Conservation (phyloP, 1,140 invertebrate species). For the Drosophila fuyamai region DNA sequence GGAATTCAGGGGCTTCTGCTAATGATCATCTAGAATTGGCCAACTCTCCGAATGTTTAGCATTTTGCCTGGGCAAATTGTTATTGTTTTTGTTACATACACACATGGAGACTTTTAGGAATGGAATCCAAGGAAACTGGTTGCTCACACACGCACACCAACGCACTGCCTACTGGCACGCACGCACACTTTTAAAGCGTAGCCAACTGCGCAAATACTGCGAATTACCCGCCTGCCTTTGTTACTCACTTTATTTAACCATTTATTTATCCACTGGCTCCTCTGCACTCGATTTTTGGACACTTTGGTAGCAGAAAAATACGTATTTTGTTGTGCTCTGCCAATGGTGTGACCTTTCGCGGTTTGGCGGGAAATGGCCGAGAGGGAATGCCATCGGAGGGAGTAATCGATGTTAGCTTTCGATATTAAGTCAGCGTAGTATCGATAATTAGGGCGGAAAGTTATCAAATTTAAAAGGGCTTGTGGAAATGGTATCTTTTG, state of each 20-base stretch:
- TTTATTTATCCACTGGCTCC: slow-evolving; percentile 27
- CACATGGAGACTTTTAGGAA: slow-evolving; percentile 24
- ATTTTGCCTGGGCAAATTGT: slow-evolving; percentile 53
- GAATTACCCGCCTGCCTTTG: slow-evolving; percentile 1
- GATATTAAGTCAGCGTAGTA: neutral
- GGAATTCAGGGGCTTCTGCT: slow-evolving; percentile 11
- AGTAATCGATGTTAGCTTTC: neutral
- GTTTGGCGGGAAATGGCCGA: neutral
- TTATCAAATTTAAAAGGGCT: neutral
- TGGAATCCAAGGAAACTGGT: slow-evolving; percentile 54
- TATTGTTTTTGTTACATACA: slow-evolving; percentile 76
- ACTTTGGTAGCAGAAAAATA: slow-evolving; percentile 33
- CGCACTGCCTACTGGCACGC: slow-evolving; percentile 7
- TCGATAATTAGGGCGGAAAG: neutral
- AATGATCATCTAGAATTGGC: slow-evolving; percentile 5
- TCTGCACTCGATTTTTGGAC: slow-evolving; percentile 21
- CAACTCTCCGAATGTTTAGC: slow-evolving; percentile 37
- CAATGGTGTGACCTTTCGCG: slow-evolving; percentile 24
- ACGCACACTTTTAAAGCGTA: slow-evolving; percentile 2
- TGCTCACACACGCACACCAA: slow-evolving; percentile 28
- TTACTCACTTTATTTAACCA: slow-evolving; percentile 69
- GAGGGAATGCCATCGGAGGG: neutral
- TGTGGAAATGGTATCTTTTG: neutral
- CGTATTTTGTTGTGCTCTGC: slow-evolving; percentile 37
- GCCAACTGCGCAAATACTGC: slow-evolving; percentile 28